Conservation (phyloP, 2,797 vertebrate species). For the Adrianichthys oophorus region DNA sequence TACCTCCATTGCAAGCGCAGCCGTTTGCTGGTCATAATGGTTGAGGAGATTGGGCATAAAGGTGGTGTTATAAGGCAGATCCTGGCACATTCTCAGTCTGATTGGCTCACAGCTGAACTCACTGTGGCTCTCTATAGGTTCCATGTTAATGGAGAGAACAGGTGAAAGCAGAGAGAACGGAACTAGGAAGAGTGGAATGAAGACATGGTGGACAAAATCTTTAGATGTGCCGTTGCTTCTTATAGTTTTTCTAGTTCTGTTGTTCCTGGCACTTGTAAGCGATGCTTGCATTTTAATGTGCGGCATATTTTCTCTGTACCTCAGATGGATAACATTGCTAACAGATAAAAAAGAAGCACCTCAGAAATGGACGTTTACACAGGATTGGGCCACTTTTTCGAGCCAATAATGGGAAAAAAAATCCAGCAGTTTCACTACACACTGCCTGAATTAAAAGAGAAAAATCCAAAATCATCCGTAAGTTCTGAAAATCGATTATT, state of each 20-base stretch:
- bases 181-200: constrained; percentile 35
- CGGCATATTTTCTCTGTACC: constrained; percentile 38
- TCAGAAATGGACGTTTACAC: constrained; percentile 7
- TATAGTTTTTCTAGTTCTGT: constrained; percentile 23
- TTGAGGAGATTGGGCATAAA: constrained; percentile 99
- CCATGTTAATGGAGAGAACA: constrained; percentile 69
- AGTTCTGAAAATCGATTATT: constrained; percentile 6
- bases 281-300: constrained; percentile 36
- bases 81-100: constrained; percentile 95
- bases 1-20: constrained; percentile 98
- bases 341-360: constrained; percentile 4
- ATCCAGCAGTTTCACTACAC: constrained; percentile 1
- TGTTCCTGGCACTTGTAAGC: constrained; percentile 18
- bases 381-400: constrained; percentile 26
- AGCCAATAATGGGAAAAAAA: constrained; percentile 6
- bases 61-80: constrained; percentile 95
- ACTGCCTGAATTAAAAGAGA: constrained; percentile 3
- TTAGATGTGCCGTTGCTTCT: constrained; percentile 8
- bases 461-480: constrained; percentile 9
- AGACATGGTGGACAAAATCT: constrained; percentile 14
- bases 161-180: constrained; percentile 46
- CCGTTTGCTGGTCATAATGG: constrained; percentile 97
- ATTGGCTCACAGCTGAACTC: constrained; percentile 96
- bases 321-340: constrained; percentile 22
- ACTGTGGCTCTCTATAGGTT: constrained; percentile 83